phyloP scores from a whole-genome alignment of 2,888 invertebrate genomes.

The Epirrhoe tristata region DNA sequence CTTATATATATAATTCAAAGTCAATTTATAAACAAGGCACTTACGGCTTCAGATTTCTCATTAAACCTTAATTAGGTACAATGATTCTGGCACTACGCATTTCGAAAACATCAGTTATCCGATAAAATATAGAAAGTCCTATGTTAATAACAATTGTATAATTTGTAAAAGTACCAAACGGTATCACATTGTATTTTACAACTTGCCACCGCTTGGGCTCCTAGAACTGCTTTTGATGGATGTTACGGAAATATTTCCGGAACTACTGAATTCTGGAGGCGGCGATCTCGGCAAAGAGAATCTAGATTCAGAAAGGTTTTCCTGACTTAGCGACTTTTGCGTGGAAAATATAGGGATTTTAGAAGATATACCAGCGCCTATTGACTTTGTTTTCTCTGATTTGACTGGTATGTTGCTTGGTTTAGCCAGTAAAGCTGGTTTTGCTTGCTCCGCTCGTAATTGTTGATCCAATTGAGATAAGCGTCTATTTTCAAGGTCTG shows the following conservation, averaged over 20 bases:
- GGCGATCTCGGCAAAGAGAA: constrained; percentile 76
- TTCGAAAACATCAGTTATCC: constrained; percentile 16
- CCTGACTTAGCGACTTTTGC: constrained; percentile 81
- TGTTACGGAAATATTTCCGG: constrained; percentile 85
- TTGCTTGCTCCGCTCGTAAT: constrained; percentile 64
- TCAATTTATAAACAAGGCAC: constrained; percentile 40
- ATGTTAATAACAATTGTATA: constrained; percentile 41
- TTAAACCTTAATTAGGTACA: constrained; percentile 19
- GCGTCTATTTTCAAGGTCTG: constrained; percentile 83
- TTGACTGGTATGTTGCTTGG: constrained; percentile 82
- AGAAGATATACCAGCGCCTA: constrained; percentile 64
- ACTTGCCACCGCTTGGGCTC: constrained; percentile 81
- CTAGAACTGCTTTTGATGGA: constrained; percentile 87
- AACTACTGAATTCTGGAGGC: constrained; percentile 71
- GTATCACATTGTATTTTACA: constrained; percentile 43
- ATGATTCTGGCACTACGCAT: constrained; percentile 25
- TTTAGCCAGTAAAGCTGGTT: constrained; percentile 74
- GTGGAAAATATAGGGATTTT: constrained; percentile 82
- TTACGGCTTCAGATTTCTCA: constrained; percentile 16
- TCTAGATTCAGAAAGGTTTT: constrained; percentile 74
- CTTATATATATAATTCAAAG: constrained; percentile 25
- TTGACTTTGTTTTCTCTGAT: constrained; percentile 57
- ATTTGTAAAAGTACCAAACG: constrained; percentile 43
- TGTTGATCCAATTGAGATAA: constrained; percentile 84
- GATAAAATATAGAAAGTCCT: constrained; percentile 24